These are phyloP conservation scores for Acomys russatus DNA, from an alignment of 2,797 vertebrate species.

Conservation along the genomic window DNA sequence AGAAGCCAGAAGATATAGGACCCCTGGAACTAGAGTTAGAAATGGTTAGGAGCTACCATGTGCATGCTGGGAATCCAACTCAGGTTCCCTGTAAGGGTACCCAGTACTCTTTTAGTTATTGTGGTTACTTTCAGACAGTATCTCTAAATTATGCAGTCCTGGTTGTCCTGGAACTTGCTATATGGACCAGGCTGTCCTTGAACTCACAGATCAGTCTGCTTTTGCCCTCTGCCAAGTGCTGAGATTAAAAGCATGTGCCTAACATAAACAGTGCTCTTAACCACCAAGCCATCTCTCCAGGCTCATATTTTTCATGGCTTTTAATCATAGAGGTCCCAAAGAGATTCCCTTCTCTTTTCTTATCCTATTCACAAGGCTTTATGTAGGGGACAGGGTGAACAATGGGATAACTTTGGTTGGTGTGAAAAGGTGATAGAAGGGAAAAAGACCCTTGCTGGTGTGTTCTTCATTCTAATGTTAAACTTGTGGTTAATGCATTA, in stretches of 20 bases:
- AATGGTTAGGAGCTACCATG: not conserved
- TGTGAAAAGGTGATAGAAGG: constrained; percentile 10
- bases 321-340: constrained; percentile 43
- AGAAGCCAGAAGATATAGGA: not conserved
- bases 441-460: constrained; percentile 24
- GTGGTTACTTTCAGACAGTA: not conserved
- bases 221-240: not conserved
- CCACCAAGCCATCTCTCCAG: not conserved
- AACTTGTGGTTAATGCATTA: constrained; percentile 61
- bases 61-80: not conserved
- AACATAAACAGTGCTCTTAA: not conserved
- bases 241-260: not conserved
- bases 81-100: not conserved
- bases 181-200: not conserved
- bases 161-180: not conserved
- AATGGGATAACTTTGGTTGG: not conserved
- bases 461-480: constrained; percentile 67
- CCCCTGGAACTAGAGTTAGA: not conserved
- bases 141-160: not conserved
- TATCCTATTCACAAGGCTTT: constrained; percentile 51
- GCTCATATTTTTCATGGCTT: not conserved
- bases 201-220: not conserved
- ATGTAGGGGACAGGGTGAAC: constrained; percentile 9
- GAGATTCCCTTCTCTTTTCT: constrained; percentile 7
- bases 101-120: not conserved